Evolutionary conservation across 2,113 vertebrate genomes (phyloP), one percentile per base, ranked within the genome.

Genomic region (Misgurnus mizolepis): DNA sequence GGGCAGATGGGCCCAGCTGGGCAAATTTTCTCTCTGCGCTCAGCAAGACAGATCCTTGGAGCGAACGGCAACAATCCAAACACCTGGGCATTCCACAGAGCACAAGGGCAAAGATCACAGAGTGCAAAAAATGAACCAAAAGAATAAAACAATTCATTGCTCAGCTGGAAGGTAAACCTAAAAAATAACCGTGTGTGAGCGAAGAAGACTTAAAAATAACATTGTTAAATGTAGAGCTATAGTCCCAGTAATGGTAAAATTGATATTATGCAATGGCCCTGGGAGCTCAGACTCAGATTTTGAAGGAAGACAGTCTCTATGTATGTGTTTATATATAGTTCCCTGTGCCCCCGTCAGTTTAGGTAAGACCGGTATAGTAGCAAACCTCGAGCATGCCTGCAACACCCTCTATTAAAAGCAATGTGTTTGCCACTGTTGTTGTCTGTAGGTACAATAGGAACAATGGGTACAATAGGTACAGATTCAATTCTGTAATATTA

Each of bases 1-100:
- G 68, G 83, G 74, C 82, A 86, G 69, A 84, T 84, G 81, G 78
- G 80, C 74, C 69, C 85, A 86, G 80, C 80, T 88, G 81, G 64
- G 80, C 67, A 61, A n/a, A 17, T 77, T 75, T 50, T 88, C 79
- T 89, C 47, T 70, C 50, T 77, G 62, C 5, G 34, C 69, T 60
- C 70, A 61, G 80, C 66, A 14, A 76, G 71, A 50, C 39, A 27
- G 70, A 27, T 68, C 79, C 15, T 34, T 58, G 66, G 76, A 76
- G 76, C 76, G 49, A 78, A 80, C 53, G 41, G 45, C 55, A 27
- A 80, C 2, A 50, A 18, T 58, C 14, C 40, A 47, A 67, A 80
- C 85, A 86, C 82, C 80, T 86, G 82, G 82, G 85, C 60, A 60
- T 67, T 45, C 66, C 60, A n/a, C 43, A 12, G 73, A 53, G 62